phyloP scores from a whole-genome alignment of 2,113 vertebrate genomes.

The Onychostruthus taczanowskii region DNA sequence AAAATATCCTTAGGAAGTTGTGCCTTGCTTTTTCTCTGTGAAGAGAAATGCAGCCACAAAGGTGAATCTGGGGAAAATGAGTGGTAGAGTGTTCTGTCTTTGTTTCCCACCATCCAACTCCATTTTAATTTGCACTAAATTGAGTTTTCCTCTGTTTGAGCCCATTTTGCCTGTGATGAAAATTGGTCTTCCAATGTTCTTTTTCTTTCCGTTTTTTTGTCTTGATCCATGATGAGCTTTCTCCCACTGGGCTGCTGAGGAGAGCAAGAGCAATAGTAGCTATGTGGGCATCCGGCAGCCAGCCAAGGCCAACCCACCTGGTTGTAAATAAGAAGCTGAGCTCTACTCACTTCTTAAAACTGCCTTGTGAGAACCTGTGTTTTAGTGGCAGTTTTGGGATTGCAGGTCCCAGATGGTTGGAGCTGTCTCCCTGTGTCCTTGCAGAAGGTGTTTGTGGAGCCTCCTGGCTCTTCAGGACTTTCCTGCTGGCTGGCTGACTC shows the following conservation, averaged over 20 bases:
- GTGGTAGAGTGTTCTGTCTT: neutral
- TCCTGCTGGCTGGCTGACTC: neutral
- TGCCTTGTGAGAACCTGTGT: neutral
- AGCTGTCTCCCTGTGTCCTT: neutral
- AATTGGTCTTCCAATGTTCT: neutral
- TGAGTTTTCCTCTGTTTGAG: neutral
- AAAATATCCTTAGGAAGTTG: too few species aligned
- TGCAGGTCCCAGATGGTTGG: neutral
- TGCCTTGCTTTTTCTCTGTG: too few species aligned
- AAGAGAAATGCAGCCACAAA: neutral
- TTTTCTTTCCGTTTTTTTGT: neutral
- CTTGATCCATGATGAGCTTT: fast-evolving
- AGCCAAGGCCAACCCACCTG: neutral
- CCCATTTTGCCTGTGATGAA: neutral
- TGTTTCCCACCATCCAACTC: neutral
- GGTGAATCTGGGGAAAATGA: neutral
- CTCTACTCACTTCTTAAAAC: neutral
- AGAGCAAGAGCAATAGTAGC: neutral
- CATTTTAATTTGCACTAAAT: neutral
- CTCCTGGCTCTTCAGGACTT: fast-evolving
- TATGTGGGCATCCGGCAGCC: neutral
- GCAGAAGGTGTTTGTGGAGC: neutral
- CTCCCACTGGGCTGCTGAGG: neutral
- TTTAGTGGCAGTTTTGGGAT: neutral
- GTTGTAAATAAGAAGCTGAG: neutral